Conservation (phyloP, 1,140 invertebrate genomes). For the Philaenus spumarius region DNA sequence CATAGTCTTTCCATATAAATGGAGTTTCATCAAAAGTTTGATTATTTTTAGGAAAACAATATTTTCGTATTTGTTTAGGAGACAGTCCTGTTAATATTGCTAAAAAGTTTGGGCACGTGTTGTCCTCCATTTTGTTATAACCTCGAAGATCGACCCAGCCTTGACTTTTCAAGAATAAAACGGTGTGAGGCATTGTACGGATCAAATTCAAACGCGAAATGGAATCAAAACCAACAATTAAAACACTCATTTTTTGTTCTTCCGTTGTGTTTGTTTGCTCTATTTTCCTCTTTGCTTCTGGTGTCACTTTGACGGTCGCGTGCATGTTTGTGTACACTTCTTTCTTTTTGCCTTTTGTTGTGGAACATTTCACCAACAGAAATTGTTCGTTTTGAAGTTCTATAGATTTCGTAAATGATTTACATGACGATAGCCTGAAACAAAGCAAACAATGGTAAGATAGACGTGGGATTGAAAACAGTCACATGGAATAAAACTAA, state of each 20-base stretch:
- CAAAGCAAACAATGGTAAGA: too few species aligned
- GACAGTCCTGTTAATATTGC: constrained; percentile 61
- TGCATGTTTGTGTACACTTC: constrained; percentile 42
- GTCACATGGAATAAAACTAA: too few species aligned
- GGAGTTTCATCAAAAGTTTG: constrained; percentile 54
- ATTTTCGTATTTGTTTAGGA: constrained; percentile 39
- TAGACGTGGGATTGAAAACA: too few species aligned
- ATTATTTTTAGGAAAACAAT: constrained; percentile 43
- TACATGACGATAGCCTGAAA: too few species aligned
- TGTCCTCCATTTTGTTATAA: constrained; percentile 65
- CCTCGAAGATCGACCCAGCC: constrained; percentile 50
- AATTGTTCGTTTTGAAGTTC: constrained; percentile 40
- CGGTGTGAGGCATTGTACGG: constrained; percentile 67
- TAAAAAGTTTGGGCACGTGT: constrained; percentile 78
- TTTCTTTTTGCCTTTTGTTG: constrained; percentile 34
- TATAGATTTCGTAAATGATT: too few species aligned
- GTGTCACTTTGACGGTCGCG: constrained; percentile 19
- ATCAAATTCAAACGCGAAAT: constrained; percentile 71
- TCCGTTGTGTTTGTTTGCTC: constrained; percentile 19
- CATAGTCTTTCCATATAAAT: constrained; percentile 72
- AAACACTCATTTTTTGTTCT: constrained; percentile 31
- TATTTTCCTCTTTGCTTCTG: constrained; percentile 15
- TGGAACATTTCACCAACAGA: constrained; percentile 41
- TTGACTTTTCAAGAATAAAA: constrained; percentile 52
- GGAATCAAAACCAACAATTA: constrained; percentile 80